Percentiles rank a stretch among this genome's conserved stretches.
phyloP scores from a whole-genome alignment of 2,888 invertebrate species.

The Callyntrura guangdongensis region DNA sequence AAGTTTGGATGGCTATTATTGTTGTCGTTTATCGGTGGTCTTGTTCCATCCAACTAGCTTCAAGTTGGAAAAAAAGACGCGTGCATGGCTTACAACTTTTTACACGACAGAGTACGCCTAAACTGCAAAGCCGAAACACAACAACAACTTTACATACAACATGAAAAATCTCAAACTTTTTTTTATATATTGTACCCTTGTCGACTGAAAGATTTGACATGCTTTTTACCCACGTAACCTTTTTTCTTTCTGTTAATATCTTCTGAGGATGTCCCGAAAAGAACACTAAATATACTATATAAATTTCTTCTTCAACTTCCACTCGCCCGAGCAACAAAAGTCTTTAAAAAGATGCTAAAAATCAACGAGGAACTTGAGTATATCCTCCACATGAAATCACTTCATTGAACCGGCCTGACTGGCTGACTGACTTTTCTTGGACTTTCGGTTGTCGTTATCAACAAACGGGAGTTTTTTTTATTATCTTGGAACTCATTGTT shows the following conservation, averaged over 20 bases:
- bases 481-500: not conserved
- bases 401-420: slow-evolving; percentile 8
- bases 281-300: not conserved
- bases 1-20: slow-evolving; percentile 29
- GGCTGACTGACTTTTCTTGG: not conserved
- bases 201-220: slow-evolving; percentile 58
- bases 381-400: slow-evolving; percentile 32
- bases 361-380: slow-evolving; percentile 39
- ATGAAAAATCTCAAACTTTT: slow-evolving; percentile 63
- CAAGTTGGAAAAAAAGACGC: not conserved
- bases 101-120: not conserved
- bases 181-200: not conserved
- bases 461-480: not conserved
- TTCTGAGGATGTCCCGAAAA: slow-evolving; percentile 31
- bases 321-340: slow-evolving; percentile 26
- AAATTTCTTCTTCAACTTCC: slow-evolving; percentile 46
- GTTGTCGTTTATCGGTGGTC: slow-evolving; percentile 9
- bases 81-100: not conserved
- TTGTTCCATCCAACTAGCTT: not conserved
- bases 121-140: slow-evolving; percentile 16
- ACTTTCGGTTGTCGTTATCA: not conserved
- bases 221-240: slow-evolving; percentile 52
- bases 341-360: slow-evolving; percentile 39
- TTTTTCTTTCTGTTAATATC: slow-evolving; percentile 36
- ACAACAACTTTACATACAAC: not conserved